Conservation (phyloP, 2,888 invertebrate species). For the Chloroclystis v-ata region DNA sequence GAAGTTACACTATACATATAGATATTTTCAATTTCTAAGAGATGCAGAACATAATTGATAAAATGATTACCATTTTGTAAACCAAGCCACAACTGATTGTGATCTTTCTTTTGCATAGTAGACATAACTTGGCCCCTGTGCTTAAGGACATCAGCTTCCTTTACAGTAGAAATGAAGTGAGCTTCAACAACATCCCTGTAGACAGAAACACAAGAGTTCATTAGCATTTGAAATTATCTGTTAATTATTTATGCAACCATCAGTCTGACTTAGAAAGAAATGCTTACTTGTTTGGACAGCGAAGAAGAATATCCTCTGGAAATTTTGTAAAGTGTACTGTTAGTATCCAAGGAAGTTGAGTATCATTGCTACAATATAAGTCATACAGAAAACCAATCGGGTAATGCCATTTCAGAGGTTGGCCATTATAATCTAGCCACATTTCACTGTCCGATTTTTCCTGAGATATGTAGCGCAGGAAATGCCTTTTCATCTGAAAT, state of each 20-base stretch:
- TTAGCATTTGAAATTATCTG: too few relatives aligned
- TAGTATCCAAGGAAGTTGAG: constrained; percentile 93
- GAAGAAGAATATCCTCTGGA: constrained; percentile 92
- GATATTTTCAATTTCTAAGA: too few relatives aligned
- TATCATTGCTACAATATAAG: constrained; percentile 81
- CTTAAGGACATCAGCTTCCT: constrained; percentile 99
- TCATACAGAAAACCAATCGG: constrained; percentile 96
- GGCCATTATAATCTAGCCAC: constrained; percentile 96
- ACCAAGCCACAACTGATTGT: constrained; percentile 96
- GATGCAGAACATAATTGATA: background rate
- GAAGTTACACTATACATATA: background rate
- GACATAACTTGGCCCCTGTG: constrained; percentile 94
- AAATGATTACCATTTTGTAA: constrained; percentile 87
- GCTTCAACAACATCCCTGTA: constrained; percentile 93
- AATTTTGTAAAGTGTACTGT: constrained; percentile 97
- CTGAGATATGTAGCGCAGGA: constrained; percentile 87
- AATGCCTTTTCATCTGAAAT: constrained; percentile 90
- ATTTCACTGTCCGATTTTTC: constrained; percentile 91
- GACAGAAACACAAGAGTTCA: too few relatives aligned
- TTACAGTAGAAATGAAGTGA: constrained; percentile 95
- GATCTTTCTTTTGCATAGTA: constrained; percentile 97
- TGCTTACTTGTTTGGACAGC: constrained; percentile 89
- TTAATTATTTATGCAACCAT: too few relatives aligned
- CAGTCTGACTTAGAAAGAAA: background rate
- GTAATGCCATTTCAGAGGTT: constrained; percentile 93